Base-by-base conservation (phyloP, 2,888 invertebrate genomes). In the Cremastobaeus sp. region DNA sequence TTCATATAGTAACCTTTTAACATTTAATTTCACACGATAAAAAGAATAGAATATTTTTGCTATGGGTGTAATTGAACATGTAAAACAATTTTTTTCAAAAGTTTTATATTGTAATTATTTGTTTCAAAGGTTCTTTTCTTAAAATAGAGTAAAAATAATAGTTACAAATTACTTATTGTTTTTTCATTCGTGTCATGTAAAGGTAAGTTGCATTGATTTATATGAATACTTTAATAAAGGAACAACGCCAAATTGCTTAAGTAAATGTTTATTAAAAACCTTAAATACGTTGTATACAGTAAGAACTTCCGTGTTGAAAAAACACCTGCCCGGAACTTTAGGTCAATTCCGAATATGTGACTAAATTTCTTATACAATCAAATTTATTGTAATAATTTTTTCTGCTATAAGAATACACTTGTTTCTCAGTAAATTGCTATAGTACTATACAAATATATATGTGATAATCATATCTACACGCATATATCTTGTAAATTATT, bases 211-310 rank as follows among this genome's bases (percentile, higher is more conserved):
- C n/a, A n/a, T n/a, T n/a, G n/a, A n/a, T n/a, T n/a, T n/a, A n/a
- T n/a, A 8, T 25, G 25, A 25, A 5, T 25, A 25, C 4, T 25
- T 25, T 25, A 8, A 25, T 25, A 5, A 25, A 25, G 8, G 8
- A 25, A 3, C 3, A 25, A 25, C 25, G 15, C 4, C 9, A 35
- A 5, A 14, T n/a, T 35, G 12, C 25, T 45, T 25, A 50, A 17
- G 39, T 41, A 9, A 34, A 37, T 9, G 57, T 66, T 66, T 57
- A 66, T 66, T 66, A 66, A 1, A 66, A 66, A 66, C 43, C 34
- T 57, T 66, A 66, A 66, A 34, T 57, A 41, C 57, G 43, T 57
- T 48, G 41, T 15, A 50, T 66, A 66, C 50, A 66, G 43, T 57
- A 66, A 25, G 41, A 55, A 34, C 41, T 57, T 37, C 50, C 52